phyloP scores from a whole-genome alignment of 2,113 vertebrate species.

The Zonotrichia leucophrys region DNA sequence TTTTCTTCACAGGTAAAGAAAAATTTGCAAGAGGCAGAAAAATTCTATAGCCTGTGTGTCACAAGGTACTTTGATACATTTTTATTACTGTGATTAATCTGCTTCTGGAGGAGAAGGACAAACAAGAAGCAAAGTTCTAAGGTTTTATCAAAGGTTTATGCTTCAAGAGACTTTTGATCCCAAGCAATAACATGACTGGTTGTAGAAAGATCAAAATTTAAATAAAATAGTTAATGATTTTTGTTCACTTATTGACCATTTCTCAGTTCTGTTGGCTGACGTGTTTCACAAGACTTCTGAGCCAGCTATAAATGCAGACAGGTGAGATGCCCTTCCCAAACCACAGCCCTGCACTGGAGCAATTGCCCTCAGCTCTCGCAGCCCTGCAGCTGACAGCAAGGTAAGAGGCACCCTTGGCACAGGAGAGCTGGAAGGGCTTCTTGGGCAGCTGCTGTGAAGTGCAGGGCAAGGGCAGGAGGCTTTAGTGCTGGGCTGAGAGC shows the following conservation, averaged over 20 bases:
- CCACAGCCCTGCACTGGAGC: no score
- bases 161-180: background rate
- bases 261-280: background rate
- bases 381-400: no score
- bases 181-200: background rate
- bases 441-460: no score
- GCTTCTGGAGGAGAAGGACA: background rate
- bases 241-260: background rate
- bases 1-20: background rate
- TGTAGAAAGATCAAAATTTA: background rate
- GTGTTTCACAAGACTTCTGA: background rate
- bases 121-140: background rate
- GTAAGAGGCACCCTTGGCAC: no score
- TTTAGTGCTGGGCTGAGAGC: no score
- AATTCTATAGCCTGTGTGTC: rapidly evolving
- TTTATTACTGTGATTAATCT: background rate
- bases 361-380: no score
- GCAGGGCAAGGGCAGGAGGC: no score
- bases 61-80: background rate
- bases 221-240: background rate
- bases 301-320: background rate
- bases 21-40: background rate
- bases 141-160: background rate
- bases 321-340: rapidly evolving
- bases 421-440: no score